These are phyloP conservation scores for Hyperopisus bebe DNA, from an alignment of 2,113 vertebrate genomes.

Conservation along the genomic window DNA sequence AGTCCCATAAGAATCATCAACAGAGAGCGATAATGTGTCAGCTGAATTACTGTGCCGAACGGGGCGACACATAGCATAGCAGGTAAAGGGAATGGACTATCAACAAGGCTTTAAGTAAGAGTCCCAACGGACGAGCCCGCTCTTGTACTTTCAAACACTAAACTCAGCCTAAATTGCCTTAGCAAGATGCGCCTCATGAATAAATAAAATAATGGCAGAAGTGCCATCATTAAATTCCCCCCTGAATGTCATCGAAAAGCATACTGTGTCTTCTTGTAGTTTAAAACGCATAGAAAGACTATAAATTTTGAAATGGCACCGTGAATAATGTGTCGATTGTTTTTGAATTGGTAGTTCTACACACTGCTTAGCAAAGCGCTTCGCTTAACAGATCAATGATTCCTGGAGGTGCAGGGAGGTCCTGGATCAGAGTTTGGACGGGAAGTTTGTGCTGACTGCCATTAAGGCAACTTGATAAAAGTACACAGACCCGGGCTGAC, in stretches of 20 bases:
- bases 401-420: not conserved
- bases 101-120: not conserved
- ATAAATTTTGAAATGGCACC: not conserved
- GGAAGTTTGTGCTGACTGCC: slow-evolving; percentile 8
- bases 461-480: not conserved
- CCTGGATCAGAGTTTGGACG: not conserved
- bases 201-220: not conserved
- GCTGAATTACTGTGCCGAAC: not conserved
- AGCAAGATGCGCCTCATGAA: not conserved
- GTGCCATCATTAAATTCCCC: not conserved
- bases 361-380: not conserved
- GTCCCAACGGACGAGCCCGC: not conserved
- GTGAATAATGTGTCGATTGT: not conserved
- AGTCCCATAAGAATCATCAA: not conserved
- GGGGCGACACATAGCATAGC: not conserved
- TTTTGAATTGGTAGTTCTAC: not conserved
- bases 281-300: not conserved
- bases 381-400: slow-evolving; percentile 3
- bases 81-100: not conserved
- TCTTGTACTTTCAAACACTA: not conserved
- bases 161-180: not conserved
- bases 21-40: not conserved
- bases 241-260: not conserved
- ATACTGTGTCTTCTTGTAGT: not conserved
- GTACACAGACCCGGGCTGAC: slow-evolving; percentile 6